A percentile compares a stretch with the other conserved stretches of the same genome.
phyloP scores from a whole-genome alignment of 2,797 vertebrate species.

The Knipowitschia caucasica region DNA sequence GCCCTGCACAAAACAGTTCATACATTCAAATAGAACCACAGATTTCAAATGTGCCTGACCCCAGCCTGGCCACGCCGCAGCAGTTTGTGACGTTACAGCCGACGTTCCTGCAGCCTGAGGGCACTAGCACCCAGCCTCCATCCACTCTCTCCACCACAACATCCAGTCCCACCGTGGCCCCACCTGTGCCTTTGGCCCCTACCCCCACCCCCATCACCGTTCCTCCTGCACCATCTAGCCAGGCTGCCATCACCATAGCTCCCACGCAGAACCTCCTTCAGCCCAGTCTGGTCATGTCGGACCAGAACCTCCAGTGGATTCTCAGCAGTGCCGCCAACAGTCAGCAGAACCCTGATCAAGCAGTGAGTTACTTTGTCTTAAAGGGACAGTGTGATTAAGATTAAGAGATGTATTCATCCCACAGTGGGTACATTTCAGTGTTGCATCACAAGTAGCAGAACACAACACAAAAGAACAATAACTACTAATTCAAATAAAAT shows the following conservation, averaged over 20 bases:
- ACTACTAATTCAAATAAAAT: no score
- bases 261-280: constrained; percentile 87
- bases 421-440: no score
- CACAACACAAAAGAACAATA: no score
- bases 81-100: constrained; percentile 81
- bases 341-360: constrained; percentile 86
- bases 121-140: constrained; percentile 59
- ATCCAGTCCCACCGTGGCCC: constrained; percentile 57
- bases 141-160: constrained; percentile 34
- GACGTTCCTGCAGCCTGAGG: constrained; percentile 80
- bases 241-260: constrained; percentile 82
- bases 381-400: no score
- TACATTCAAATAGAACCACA: constrained; percentile 74
- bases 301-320: constrained; percentile 98
- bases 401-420: no score
- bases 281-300: constrained; percentile 91
- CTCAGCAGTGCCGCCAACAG: constrained; percentile 88
- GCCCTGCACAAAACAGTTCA: constrained; percentile 64
- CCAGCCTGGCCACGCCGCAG: constrained; percentile 77
- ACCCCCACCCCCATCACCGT: constrained; percentile 64
- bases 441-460: no score
- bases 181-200: constrained; percentile 82
- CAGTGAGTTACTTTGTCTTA: constrained; percentile 76
- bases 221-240: constrained; percentile 39
- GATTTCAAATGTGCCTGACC: constrained; percentile 75